These are phyloP conservation scores for Sisyra nigra DNA, from an alignment of 2,888 invertebrate species.

Conservation along the genomic window DNA sequence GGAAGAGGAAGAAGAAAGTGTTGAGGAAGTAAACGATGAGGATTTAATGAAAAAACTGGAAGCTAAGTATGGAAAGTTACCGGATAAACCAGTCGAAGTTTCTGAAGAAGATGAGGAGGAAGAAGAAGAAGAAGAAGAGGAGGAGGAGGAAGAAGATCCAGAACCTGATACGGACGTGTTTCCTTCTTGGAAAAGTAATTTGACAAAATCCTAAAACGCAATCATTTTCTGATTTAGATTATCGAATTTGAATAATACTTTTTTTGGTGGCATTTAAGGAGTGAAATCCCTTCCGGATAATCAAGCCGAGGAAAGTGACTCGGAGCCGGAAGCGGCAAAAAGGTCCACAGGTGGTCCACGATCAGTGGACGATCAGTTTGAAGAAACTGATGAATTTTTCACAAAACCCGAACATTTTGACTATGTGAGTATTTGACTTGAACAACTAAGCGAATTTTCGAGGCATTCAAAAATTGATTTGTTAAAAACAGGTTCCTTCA, in stretches of 20 bases:
- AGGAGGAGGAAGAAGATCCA: constrained; percentile 15
- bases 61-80: constrained; percentile 55
- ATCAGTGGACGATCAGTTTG: constrained; percentile 32
- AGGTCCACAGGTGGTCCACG: constrained; percentile 17
- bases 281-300: constrained; percentile 15
- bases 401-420: constrained; percentile 22
- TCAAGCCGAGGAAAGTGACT: constrained; percentile 7
- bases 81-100: constrained; percentile 25
- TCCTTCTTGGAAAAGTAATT: constrained; percentile 26
- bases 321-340: constrained; percentile 13
- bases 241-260: background rate
- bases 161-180: constrained; percentile 15
- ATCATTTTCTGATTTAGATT: background rate
- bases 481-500: too few relatives aligned
- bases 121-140: constrained; percentile 19
- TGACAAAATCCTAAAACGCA: constrained; percentile 2
- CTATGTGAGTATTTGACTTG: constrained; percentile 18
- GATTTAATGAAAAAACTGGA: constrained; percentile 53
- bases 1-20: constrained; percentile 13
- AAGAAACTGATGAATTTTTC: constrained; percentile 25
- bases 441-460: background rate
- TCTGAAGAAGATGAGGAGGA: constrained; percentile 33
- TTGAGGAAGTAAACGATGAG: constrained; percentile 45
- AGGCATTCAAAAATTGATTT: background rate
- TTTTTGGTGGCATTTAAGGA: constrained; percentile 12